A percentile compares a stretch with the other conserved stretches of the same genome.
Conservation (phyloP, 2,797 vertebrate species). For the Oreortyx pictus region DNA sequence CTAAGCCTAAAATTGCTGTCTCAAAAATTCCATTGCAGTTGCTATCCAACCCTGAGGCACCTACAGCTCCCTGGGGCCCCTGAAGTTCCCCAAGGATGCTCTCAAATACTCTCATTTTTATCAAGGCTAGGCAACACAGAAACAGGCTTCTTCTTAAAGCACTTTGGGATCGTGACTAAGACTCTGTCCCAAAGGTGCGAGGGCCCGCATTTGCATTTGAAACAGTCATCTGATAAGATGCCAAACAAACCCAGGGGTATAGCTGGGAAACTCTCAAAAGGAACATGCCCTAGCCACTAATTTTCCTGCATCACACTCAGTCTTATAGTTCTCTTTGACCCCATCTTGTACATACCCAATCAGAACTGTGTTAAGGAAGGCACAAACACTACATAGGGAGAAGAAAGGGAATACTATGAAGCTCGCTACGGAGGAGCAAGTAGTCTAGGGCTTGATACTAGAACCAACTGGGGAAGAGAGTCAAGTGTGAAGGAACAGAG, state of each 20-base stretch:
- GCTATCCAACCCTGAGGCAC: slow-evolving; percentile 54
- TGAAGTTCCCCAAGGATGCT: background rate
- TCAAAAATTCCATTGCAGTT: slow-evolving; percentile 18
- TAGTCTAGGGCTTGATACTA: too few species aligned
- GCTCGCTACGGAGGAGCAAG: too few species aligned
- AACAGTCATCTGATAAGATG: rapidly evolving
- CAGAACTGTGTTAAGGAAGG: background rate
- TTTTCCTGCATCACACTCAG: background rate
- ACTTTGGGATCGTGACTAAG: background rate
- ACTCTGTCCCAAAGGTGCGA: background rate
- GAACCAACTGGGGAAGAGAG: too few species aligned
- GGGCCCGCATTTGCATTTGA: background rate
- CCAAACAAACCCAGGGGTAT: background rate
- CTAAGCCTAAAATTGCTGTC: slow-evolving; percentile 55
- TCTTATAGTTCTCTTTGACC: background rate
- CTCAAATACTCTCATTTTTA: background rate
- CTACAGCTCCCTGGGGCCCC: background rate
- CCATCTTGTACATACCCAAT: background rate
- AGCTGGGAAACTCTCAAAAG: background rate
- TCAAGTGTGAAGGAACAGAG: too few species aligned
- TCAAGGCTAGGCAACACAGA: background rate
- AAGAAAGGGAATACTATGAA: too few species aligned
- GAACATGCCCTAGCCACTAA: background rate
- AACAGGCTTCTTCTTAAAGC: background rate
- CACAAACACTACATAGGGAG: rapidly evolving